phyloP scores from a whole-genome alignment of 2,113 vertebrate genomes.

The human (Homo sapiens) region GRCh38 chr20:47276001-47276500 shows the following conservation, averaged over 20 bases:
- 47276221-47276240: fast-evolving
- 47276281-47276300: background rate
- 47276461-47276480: conserved; percentile 91
- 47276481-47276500: conserved; percentile 92
- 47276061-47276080: background rate
- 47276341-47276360: conserved; percentile 97
- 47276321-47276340: conserved; percentile 96
- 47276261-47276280: fast-evolving
- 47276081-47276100: background rate
- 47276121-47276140: background rate
- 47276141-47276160: background rate
- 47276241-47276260: fast-evolving
- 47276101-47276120: background rate
- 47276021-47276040: background rate
- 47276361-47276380: conserved; percentile 94
- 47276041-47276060: background rate
- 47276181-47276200: background rate
- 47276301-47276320: conserved; percentile 83
- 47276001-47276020: background rate
- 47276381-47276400: conserved; percentile 95
- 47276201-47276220: fast-evolving
- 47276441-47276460: conserved; percentile 95
- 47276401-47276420: conserved; percentile 97
- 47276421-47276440: conserved; percentile 99
- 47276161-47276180: background rate